Conservation (phyloP, 2,888 invertebrate genomes). For the Lypha dubia region DNA sequence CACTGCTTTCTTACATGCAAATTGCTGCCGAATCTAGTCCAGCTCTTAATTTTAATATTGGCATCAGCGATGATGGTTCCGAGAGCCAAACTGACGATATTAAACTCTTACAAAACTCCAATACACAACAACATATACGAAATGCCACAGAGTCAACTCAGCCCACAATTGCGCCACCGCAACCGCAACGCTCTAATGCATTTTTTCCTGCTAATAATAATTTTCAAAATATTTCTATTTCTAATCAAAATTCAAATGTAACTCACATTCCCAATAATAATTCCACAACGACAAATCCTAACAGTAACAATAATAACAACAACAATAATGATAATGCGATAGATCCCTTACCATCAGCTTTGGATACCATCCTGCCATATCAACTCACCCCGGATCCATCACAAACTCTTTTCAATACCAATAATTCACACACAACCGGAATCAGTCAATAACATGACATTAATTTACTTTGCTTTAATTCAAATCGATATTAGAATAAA, state of each 20-base stretch:
- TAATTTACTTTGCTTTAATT: not conserved
- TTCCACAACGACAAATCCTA: constrained; percentile 42
- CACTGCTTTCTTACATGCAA: constrained; percentile 82
- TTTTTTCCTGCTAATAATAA: constrained; percentile 77
- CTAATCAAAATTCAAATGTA: constrained; percentile 56
- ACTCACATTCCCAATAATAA: constrained; percentile 22
- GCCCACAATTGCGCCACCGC: constrained; percentile 61
- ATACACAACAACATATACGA: constrained; percentile 27
- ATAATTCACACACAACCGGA: constrained; percentile 73
- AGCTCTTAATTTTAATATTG: constrained; percentile 80
- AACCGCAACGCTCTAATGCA: constrained; percentile 71
- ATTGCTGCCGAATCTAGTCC: constrained; percentile 79
- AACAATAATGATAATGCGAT: constrained; percentile 69
- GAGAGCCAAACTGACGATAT: constrained; percentile 78
- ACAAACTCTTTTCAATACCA: constrained; percentile 82
- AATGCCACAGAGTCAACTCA: constrained; percentile 55
- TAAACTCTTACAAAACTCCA: constrained; percentile 73
- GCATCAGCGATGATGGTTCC: constrained; percentile 79
- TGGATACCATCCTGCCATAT: constrained; percentile 82
- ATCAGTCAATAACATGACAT: constrained; percentile 75
- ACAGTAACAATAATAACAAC: constrained; percentile 65
- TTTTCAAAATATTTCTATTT: constrained; percentile 75
- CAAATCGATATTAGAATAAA: not conserved
- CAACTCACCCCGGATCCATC: constrained; percentile 83
- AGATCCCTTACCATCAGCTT: constrained; percentile 79